Percentiles rank a stretch among this genome's conserved stretches.
Conservation (phyloP, 2,113 vertebrate genomes). For the Vidua macroura region DNA sequence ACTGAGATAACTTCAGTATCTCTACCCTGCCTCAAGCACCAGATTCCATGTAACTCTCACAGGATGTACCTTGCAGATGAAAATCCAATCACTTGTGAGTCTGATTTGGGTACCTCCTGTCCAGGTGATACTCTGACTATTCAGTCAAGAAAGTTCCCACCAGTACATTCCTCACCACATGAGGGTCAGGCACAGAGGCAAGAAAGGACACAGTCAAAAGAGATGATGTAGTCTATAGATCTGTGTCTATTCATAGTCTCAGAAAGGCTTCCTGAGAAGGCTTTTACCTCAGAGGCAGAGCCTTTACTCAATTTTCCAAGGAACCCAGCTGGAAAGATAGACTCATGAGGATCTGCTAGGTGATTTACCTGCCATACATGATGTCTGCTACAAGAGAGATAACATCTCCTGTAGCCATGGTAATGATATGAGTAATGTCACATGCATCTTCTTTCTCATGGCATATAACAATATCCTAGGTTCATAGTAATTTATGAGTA, state of each 20-base stretch:
- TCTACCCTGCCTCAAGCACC: not conserved
- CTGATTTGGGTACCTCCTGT: not conserved
- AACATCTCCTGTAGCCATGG: not conserved
- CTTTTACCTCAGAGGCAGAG: not conserved
- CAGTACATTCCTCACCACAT: not conserved
- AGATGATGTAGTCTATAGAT: not conserved
- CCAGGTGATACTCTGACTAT: not conserved
- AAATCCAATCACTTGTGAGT: not conserved
- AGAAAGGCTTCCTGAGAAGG: not conserved
- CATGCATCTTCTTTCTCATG: not conserved
- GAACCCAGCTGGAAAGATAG: not conserved
- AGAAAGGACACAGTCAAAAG: not conserved
- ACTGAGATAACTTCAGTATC: not conserved
- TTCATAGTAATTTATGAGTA: not conserved
- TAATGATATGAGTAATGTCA: not conserved
- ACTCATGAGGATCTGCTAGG: not conserved
- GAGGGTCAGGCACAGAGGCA: not conserved
- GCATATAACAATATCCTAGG: not conserved
- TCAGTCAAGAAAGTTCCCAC: not conserved
- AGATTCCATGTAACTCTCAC: not conserved
- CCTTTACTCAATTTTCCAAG: not conserved
- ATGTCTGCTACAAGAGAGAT: not conserved
- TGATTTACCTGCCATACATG: not conserved
- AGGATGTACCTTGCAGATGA: not conserved
- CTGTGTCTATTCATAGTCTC: not conserved